These are phyloP conservation scores for Piaya cayana DNA, from an alignment of 2,113 vertebrate genomes.

Conservation along the genomic window DNA sequence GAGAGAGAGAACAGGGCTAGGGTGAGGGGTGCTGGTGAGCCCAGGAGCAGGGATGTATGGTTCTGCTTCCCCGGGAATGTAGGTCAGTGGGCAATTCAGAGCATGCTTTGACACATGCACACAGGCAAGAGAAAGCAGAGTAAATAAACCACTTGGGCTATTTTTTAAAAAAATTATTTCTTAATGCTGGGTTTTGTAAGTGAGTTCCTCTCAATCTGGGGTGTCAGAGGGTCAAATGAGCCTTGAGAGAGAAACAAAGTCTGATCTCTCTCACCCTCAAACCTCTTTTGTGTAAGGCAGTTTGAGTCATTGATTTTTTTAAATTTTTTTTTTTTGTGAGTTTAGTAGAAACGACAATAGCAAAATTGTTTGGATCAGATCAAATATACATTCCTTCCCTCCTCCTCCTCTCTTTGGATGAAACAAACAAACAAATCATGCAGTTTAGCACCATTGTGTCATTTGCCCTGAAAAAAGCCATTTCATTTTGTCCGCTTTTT, in stretches of 20 bases:
- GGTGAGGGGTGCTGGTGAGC: background rate
- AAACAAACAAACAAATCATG: constrained; percentile 56
- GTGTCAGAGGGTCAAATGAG: background rate
- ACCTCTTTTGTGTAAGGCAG: constrained; percentile 11
- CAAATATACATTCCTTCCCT: constrained; percentile 45
- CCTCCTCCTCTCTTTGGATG: constrained; percentile 40
- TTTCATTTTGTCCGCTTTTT: constrained; percentile 30
- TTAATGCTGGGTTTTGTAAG: background rate
- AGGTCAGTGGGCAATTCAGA: constrained; percentile 50
- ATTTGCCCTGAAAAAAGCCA: constrained; percentile 16
- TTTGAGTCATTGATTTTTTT: background rate
- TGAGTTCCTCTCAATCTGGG: background rate
- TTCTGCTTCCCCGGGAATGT: background rate
- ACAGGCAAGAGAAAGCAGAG: background rate
- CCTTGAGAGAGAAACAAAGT: background rate
- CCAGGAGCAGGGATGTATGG: background rate
- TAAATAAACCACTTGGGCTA: constrained; percentile 19
- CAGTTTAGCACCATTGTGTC: constrained; percentile 58
- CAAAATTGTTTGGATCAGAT: constrained; percentile 24
- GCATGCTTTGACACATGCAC: background rate
- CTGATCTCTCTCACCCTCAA: background rate
- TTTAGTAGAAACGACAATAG: constrained; percentile 7
- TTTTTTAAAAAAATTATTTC: background rate
- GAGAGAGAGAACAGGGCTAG: background rate
- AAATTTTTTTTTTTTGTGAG: background rate